A percentile compares a stretch with the other conserved stretches of the same genome.
Evolutionary conservation across 2,797 vertebrate species (phyloP).

Genomic region (Pangasius sanitwongsei): DNA sequence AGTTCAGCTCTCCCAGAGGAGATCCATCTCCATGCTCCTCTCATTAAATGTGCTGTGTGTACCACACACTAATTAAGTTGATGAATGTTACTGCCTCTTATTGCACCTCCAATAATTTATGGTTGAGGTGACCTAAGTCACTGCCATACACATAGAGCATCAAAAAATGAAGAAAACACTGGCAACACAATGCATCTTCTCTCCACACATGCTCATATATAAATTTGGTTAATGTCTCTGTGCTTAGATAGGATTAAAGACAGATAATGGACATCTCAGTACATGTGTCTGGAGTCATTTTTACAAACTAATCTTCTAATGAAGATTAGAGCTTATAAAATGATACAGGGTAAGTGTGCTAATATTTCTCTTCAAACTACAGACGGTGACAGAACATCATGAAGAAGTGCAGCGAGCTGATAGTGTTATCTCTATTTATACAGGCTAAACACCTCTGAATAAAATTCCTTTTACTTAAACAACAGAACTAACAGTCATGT

Average conservation of each 20-base stretch:
- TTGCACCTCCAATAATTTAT: conserved; percentile 70
- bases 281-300: conserved; percentile 30
- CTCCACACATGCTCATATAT: neutral
- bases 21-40: conserved; percentile 63
- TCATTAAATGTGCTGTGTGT: conserved; percentile 69
- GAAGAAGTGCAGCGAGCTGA: too few relatives aligned
- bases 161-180: conserved; percentile 30
- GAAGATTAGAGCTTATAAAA: conserved; percentile 12
- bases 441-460: too few relatives aligned
- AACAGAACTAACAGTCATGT: neutral
- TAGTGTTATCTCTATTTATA: too few relatives aligned
- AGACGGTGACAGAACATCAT: neutral
- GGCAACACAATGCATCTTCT: conserved; percentile 16
- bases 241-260: conserved; percentile 21
- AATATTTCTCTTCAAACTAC: neutral
- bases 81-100: conserved; percentile 71
- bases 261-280: conserved; percentile 27
- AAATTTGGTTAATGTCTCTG: neutral
- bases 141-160: conserved; percentile 62
- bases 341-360: neutral
- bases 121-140: conserved; percentile 66
- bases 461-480: neutral
- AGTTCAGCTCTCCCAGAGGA: conserved; percentile 67
- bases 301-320: neutral
- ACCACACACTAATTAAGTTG: conserved; percentile 78